These are phyloP conservation scores for Gonocerus acuteangulatus DNA, from an alignment of 2,888 invertebrate species.

Conservation along the genomic window DNA sequence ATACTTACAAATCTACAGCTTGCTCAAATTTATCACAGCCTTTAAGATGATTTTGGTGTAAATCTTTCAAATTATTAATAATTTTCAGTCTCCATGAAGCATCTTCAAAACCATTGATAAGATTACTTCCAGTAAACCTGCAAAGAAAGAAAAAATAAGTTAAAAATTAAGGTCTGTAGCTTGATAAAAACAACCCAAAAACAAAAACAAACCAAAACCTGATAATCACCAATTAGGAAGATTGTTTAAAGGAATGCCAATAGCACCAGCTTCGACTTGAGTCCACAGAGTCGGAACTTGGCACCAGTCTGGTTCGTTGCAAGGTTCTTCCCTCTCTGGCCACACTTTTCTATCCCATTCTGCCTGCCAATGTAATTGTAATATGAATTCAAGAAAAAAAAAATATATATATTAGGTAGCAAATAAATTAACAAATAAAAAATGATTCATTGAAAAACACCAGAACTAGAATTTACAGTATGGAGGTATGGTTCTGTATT, in stretches of 20 bases:
- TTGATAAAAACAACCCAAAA: not conserved
- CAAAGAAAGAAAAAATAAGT: conserved; percentile 8
- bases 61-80: conserved; percentile 57
- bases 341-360: conserved; percentile 37
- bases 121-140: conserved; percentile 55
- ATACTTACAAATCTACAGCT: conserved; percentile 61
- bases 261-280: conserved; percentile 73
- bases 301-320: conserved; percentile 60
- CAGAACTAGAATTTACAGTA: too few species aligned
- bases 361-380: too few species aligned
- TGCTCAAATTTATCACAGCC: conserved; percentile 58
- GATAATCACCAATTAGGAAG: conserved; percentile 63
- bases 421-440: too few species aligned
- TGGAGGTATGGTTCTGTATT: too few species aligned
- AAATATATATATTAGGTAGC: too few species aligned
- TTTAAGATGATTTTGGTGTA: conserved; percentile 45
- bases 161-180: not conserved
- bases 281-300: conserved; percentile 64
- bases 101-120: conserved; percentile 40
- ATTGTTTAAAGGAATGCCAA: conserved; percentile 61
- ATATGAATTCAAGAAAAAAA: too few species aligned
- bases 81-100: conserved; percentile 68
- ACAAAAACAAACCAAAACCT: not conserved
- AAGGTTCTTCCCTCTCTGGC: conserved; percentile 44
- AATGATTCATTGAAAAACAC: too few species aligned